Percentiles rank a stretch among this genome's conserved stretches.
Conservation (phyloP, 2,797 vertebrate species). For the Chelon labrosus region DNA sequence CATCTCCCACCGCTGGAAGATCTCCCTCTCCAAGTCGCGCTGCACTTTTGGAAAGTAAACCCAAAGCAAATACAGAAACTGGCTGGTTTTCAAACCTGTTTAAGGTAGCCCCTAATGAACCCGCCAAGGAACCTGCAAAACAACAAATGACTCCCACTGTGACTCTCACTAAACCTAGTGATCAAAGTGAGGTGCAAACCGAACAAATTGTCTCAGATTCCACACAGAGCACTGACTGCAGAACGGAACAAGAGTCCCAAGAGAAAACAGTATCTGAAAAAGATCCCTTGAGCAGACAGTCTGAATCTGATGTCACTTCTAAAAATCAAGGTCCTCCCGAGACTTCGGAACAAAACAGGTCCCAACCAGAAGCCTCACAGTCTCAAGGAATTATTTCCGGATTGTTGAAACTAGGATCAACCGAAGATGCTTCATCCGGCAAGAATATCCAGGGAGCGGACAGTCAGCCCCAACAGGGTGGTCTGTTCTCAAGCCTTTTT, state of each 20-base stretch:
- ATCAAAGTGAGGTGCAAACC: conserved; percentile 52
- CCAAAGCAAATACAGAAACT: conserved; percentile 84
- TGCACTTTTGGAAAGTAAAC: conserved; percentile 78
- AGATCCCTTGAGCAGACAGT: conserved; percentile 26
- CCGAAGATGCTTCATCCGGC: conserved; percentile 59
- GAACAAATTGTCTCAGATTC: conserved; percentile 36
- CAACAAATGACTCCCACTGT: conserved; percentile 65
- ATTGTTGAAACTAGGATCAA: conserved; percentile 68
- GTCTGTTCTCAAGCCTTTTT: conserved; percentile 81
- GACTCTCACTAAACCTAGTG: conserved; percentile 63
- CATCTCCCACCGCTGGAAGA: conserved; percentile 57
- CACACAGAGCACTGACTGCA: conserved; percentile 3
- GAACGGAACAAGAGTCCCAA: conserved; percentile 37
- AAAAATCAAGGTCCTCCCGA: conserved; percentile 41
- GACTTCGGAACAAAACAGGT: conserved; percentile 31
- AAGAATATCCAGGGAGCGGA: conserved; percentile 62
- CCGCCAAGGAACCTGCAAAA: conserved; percentile 59
- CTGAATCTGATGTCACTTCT: conserved; percentile 33
- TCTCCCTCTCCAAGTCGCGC: conserved; percentile 69
- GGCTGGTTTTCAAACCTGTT: conserved; percentile 90
- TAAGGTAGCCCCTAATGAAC: conserved; percentile 77
- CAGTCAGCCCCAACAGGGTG: conserved; percentile 76
- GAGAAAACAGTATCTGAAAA: conserved; percentile 35
- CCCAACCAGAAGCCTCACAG: conserved; percentile 54
- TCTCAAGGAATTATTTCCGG: conserved; percentile 77